Percentiles rank a stretch among this genome's conserved stretches.
Conservation (phyloP, 92 coral and sea anemone species). For the Ricordea florida region DNA sequence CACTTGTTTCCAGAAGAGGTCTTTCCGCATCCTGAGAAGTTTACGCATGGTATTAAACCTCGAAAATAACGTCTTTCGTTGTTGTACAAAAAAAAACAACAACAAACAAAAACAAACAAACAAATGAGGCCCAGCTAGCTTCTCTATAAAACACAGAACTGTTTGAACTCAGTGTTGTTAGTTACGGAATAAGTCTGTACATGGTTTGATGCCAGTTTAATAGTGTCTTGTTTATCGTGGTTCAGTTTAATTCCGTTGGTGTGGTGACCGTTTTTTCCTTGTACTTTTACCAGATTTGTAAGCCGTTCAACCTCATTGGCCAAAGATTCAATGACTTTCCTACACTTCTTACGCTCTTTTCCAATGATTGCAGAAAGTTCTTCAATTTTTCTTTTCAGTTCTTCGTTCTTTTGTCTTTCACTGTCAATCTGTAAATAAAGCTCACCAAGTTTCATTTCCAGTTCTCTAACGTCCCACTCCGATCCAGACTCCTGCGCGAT, state of each 20-base stretch:
- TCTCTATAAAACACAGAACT: conserved; percentile 29
- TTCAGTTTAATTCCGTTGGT: conserved; percentile 17
- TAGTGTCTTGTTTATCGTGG: conserved; percentile 16
- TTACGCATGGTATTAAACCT: too few relatives aligned
- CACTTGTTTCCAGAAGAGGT: too few relatives aligned
- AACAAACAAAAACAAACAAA: too few relatives aligned
- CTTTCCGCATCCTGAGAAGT: too few relatives aligned
- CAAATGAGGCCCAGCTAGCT: too few relatives aligned
- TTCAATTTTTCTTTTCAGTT: conserved; percentile 73
- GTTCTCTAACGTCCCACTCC: conserved; percentile 54
- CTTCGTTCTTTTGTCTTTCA: conserved; percentile 76
- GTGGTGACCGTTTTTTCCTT: conserved; percentile 27
- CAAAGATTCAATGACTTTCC: conserved; percentile 69
- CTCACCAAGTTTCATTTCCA: conserved; percentile 77
- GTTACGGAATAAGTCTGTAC: conserved; percentile 21
- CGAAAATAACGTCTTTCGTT: too few relatives aligned
- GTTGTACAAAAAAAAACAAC: too few relatives aligned
- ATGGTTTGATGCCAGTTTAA: conserved; percentile 15
- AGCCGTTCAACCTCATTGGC: conserved; percentile 76
- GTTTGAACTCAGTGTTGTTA: conserved; percentile 10
- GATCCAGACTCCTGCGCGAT: conserved; percentile 22
- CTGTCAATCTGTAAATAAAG: conserved; percentile 63
- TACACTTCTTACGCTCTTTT: conserved; percentile 80
- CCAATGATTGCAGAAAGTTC: conserved; percentile 56
- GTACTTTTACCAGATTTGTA: conserved; percentile 14